Evolutionary conservation across 2,888 invertebrate species (phyloP).

Genomic region (Acleris cristana): DNA sequence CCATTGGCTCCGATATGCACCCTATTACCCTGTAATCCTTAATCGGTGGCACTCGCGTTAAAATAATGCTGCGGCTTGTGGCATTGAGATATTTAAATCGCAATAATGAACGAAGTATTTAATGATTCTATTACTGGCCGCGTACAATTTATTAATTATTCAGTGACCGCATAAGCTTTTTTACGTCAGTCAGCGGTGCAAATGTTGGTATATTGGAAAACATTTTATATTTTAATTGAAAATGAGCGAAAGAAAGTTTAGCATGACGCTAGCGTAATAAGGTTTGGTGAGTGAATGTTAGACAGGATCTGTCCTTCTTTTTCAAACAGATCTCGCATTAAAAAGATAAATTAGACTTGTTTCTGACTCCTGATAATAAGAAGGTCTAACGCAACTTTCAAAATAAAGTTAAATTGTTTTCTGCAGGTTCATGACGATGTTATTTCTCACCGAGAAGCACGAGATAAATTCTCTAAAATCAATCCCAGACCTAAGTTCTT

Average conservation of each 20-base stretch:
- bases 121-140: slow-evolving; percentile 29
- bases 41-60: background rate
- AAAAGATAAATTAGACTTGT: too few relatives aligned
- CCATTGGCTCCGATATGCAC: background rate
- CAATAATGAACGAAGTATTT: slow-evolving; percentile 40
- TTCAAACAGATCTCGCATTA: too few relatives aligned
- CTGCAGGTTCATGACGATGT: too few relatives aligned
- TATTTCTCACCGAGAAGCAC: too few relatives aligned
- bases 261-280: too few relatives aligned
- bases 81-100: slow-evolving; percentile 43
- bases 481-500: too few relatives aligned
- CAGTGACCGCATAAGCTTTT: slow-evolving; percentile 27
- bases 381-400: too few relatives aligned
- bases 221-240: background rate
- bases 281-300: too few relatives aligned
- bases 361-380: too few relatives aligned
- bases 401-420: too few relatives aligned
- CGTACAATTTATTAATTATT: slow-evolving; percentile 29
- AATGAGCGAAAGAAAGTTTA: background rate
- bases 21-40: background rate
- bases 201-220: slow-evolving; percentile 10
- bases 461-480: too few relatives aligned
- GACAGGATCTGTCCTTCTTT: too few relatives aligned
- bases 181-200: slow-evolving; percentile 18
- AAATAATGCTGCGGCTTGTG: slow-evolving; percentile 35